Evolutionary conservation across 2,113 vertebrate species (phyloP), one percentile per base, ranked within the genome.

Genomic region (Perccottus glenii): DNA sequence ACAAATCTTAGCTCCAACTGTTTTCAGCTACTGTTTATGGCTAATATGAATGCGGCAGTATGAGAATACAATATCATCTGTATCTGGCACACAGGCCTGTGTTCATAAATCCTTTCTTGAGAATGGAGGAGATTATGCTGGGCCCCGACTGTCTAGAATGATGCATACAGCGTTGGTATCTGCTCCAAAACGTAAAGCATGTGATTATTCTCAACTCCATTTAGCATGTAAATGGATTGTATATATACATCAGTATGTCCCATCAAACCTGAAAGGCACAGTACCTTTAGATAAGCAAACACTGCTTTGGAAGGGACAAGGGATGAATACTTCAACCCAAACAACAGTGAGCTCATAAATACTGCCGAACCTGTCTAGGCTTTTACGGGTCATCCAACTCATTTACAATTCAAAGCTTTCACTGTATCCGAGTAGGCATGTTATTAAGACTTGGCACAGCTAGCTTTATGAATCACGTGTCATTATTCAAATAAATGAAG

Each of bases 91-190:
- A 56, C 57, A 67, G 62, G 56, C 49, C 47, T 52, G 84, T 73
- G 58, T 67, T 81, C 68, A 73, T 77, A 52, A 46, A 70, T 76
- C 66, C 27, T 72, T 70, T 62, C 65, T 69, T 62, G 59, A 61
- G 53, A 52, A 15, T 67, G 9, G 5, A 53, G 62, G n/a, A 67
- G 68, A 70, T 67, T 27, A 27, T 12, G 51, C 57, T 50, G 45
- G 8, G 51, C 69, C 48, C 44, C 55, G 59, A 78, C 50, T 56
- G 64, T 27, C 64, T 19, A 16, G 35, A 46, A 52, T 42, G 58
- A 82, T 56, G 32, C 14, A 52, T 42, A 35, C 36, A 42, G 33
- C 49, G 55, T 50, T 36, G 35, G 11, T 11, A 53, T 67, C 63
- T 68, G 49, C 19, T 52, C 19, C 64, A 52, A 58, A 48, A 44